A percentile compares a stretch with the other conserved stretches of the same genome.
phyloP scores from a whole-genome alignment of 2,113 vertebrate genomes.

The Brevimyrus niger region DNA sequence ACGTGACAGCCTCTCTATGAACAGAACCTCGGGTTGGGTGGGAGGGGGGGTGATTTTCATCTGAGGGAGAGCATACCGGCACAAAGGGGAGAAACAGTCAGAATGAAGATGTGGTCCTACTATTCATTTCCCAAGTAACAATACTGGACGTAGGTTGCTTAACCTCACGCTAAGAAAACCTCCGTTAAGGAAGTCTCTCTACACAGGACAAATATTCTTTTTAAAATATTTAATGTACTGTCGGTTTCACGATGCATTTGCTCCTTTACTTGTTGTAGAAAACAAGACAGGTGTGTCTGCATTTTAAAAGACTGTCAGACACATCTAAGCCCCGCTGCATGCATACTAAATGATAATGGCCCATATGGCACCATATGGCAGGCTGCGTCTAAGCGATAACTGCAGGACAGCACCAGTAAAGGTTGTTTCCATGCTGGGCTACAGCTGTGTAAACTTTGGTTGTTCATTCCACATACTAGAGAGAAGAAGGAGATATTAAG shows the following conservation, averaged over 20 bases:
- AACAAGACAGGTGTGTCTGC: neutral
- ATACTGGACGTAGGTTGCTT: neutral
- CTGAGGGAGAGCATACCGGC: neutral
- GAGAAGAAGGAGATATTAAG: neutral
- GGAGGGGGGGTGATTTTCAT: too few relatives aligned
- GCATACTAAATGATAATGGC: constrained; percentile 2
- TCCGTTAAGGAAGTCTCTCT: neutral
- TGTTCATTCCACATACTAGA: neutral
- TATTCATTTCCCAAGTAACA: neutral
- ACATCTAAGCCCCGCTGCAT: neutral
- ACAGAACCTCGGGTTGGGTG: neutral
- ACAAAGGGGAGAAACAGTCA: neutral
- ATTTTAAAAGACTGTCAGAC: constrained; percentile 9
- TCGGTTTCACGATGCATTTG: neutral
- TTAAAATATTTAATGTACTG: neutral
- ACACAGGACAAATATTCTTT: neutral
- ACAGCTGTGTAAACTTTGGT: neutral
- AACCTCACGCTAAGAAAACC: neutral
- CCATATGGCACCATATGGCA: neutral
- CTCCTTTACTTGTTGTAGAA: neutral
- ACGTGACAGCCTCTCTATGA: neutral
- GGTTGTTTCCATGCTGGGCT: neutral
- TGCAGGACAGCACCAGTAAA: neutral
- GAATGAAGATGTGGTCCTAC: neutral
- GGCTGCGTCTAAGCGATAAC: neutral